Base-by-base conservation (phyloP, 2,113 vertebrate genomes). In the Ceyx margarethae region DNA sequence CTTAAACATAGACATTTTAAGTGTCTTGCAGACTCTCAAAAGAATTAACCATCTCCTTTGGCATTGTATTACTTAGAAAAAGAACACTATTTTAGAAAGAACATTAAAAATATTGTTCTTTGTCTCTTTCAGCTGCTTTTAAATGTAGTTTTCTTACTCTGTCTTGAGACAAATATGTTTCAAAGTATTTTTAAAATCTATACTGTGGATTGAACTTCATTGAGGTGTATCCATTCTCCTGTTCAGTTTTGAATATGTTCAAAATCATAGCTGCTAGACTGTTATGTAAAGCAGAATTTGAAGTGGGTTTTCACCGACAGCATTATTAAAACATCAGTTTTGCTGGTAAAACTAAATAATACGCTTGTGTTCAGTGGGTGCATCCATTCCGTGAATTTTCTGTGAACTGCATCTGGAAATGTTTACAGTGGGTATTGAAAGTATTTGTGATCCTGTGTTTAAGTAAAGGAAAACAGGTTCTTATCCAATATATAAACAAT, bases 401-500 rank as follows among this genome's bases (percentile, higher is more conserved):
- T 56, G 19, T 88, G 43, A 93, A 35, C 60, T 87, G 26, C 35
- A 37, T 56, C 51, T 90, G 80, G 88, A 83, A 78, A 74, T 83
- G 26, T 68, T 71, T 81, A 35, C 4, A 2, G 11, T 56, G 35
- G 11, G 4, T 77, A 87, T 69, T 74, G 35, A 40, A 88, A 71
- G n/a, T 85, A 33, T 91, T 82, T 85, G 56, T 74, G 75, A 85
- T 85, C 65, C 21, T 72, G 13, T 78, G 25, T 78, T 75, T 64
- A 60, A 84, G 23, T 87, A 61, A 85, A 91, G 53, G 45, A 90
- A 87, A 81, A 50, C 35, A 87, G 7, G 8, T 92, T 94, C 62
- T 87, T 94, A 85, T 10, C 54, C 62, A 79, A 33, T 87, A 65
- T 79, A 46, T 79, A 89, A 94, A 50, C 48, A 71, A 11, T 92